phyloP scores from a whole-genome alignment of 2,888 invertebrate species.

The Carabus problematicus region DNA sequence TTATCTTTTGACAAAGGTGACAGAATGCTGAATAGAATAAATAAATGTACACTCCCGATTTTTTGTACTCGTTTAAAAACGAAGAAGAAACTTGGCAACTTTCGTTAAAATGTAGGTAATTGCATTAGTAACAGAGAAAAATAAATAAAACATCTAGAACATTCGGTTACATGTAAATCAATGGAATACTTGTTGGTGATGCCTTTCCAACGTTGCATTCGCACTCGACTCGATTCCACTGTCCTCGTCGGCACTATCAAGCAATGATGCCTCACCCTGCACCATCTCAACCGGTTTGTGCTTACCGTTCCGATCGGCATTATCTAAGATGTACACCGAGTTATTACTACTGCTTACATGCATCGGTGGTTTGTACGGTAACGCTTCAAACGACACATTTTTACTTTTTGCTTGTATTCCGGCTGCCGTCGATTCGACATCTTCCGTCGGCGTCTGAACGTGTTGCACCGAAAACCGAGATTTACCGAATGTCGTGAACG shows the following conservation, averaged over 20 bases:
- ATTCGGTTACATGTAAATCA: background rate
- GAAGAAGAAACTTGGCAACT: conserved; percentile 1
- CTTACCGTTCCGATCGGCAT: conserved; percentile 48
- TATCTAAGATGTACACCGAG: conserved; percentile 30
- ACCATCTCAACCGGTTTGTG: conserved; percentile 56
- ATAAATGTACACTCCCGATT: too few relatives aligned
- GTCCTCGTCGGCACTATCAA: conserved; percentile 72
- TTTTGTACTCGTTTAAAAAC: background rate
- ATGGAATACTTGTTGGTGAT: conserved; percentile 33
- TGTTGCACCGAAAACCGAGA: conserved; percentile 59
- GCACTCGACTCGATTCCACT: conserved; percentile 71
- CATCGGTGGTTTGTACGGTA: conserved; percentile 55
- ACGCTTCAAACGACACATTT: conserved; percentile 58
- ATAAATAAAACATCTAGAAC: conserved; percentile 5
- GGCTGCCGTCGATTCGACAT: conserved; percentile 41
- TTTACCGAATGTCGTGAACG: conserved; percentile 69
- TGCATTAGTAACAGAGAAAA: background rate
- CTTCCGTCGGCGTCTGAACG: conserved; percentile 56
- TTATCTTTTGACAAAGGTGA: too few relatives aligned
- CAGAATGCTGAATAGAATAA: too few relatives aligned
- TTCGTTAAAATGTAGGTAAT: background rate
- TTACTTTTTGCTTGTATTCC: conserved; percentile 45
- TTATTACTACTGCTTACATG: conserved; percentile 11
- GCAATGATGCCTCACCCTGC: conserved; percentile 66
- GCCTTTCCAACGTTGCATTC: conserved; percentile 65